These are phyloP conservation scores for Dendrocincla tyrannina DNA, from an alignment of 2,797 vertebrate species.

Conservation along the genomic window DNA sequence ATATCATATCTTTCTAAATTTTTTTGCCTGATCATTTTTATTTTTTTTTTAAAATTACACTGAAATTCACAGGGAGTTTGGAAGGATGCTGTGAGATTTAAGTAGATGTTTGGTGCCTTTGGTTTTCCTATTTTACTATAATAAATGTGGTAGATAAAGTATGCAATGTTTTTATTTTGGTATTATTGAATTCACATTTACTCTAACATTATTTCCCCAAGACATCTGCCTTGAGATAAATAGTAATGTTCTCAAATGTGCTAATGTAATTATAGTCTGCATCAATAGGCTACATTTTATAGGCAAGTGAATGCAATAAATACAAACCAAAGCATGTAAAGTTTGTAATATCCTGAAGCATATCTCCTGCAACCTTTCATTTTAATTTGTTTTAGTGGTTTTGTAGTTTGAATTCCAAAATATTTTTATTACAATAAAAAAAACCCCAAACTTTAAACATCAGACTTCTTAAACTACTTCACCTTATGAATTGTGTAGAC, in stretches of 20 bases:
- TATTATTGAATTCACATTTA: neutral
- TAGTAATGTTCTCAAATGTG: neutral
- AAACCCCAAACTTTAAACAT: neutral
- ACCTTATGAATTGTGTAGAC: neutral
- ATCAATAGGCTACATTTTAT: accelerated
- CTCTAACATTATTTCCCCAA: neutral
- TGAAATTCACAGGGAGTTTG: accelerated
- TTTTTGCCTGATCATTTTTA: accelerated
- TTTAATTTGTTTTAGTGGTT: neutral
- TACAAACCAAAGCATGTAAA: accelerated
- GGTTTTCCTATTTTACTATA: accelerated
- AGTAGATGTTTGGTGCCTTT: accelerated
- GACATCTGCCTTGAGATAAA: neutral
- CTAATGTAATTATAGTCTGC: neutral
- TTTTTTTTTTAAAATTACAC: neutral
- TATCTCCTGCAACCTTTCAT: accelerated
- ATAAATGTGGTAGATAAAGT: neutral
- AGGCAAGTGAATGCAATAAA: neutral
- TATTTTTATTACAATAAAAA: neutral
- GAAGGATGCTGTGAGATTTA: neutral
- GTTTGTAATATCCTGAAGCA: neutral
- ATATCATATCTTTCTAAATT: accelerated
- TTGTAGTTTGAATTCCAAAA: neutral
- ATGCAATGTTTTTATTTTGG: neutral
- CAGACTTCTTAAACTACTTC: neutral